Evolutionary conservation across 2,113 vertebrate species (phyloP), one percentile per base, ranked within the genome.

Genomic region (Erpornis zantholeuca): DNA sequence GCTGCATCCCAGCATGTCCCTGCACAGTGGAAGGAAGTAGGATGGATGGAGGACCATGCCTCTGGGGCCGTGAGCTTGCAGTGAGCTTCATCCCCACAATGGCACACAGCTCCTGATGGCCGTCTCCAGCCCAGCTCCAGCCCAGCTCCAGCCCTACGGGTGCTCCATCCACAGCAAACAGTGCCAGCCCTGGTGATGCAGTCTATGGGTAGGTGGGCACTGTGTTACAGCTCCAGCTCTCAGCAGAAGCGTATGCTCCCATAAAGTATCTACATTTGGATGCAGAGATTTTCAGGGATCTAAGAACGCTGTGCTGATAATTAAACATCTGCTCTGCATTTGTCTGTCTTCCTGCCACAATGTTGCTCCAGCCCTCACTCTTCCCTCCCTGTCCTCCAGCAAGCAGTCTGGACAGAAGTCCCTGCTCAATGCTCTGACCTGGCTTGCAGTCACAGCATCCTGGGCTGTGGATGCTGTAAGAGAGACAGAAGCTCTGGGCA

Each of bases 301-400:
- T 0, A 2, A 78, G 83, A 95, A 92, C 1, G 2, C 80, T 83
- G 76, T 81, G 86, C 54, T 36, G 86, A 93, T 95, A 97, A 95
- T 97, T 97, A 94, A 96, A 96, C 96, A 95, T 97, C 95, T 97
- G 96, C 36, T 97, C 95, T 94, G 88, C 88, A 93, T 92, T 94
- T 95, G 92, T 90, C 80, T 92, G 80, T 81, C 40, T 94, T 73
- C 52, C 83, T 36, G 33, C 60, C 7, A 2, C 0, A 0, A 61
- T 4, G 6, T 42, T 0, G 3, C 63, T 96, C 60, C 52, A 90
- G 64, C 54, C 50, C 31, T 87, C 1, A 0, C 65, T 82, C 23
- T 71, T 56, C 44, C 20, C 6, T 69, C 45, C 52, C 42, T 28
- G 38, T 88, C 63, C 54, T 49, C 83, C 1, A 0, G 45, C 23